A percentile compares a stretch with the other conserved stretches of the same genome.
These are phyloP conservation scores for Salarias fasciatus DNA, from an alignment of 2,797 vertebrate genomes.

Conservation along the genomic window DNA sequence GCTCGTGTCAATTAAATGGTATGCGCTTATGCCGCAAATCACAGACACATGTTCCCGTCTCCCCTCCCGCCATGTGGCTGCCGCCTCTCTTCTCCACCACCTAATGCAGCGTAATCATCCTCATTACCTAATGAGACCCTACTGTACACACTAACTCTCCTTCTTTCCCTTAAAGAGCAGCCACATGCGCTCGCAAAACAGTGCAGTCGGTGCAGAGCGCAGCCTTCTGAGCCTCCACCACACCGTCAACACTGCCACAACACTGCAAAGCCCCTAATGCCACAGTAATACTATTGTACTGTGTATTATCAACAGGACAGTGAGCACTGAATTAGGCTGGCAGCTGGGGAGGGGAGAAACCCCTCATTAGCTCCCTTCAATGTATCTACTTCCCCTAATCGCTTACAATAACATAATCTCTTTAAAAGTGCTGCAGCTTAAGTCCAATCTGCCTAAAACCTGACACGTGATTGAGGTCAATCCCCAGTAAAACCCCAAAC, in stretches of 20 bases:
- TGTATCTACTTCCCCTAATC: conserved; percentile 83
- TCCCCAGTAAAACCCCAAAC: conserved; percentile 68
- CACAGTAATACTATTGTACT: conserved; percentile 77
- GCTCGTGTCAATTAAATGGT: conserved; percentile 83
- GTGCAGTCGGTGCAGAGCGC: conserved; percentile 24
- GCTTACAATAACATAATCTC: conserved; percentile 83
- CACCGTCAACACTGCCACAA: conserved; percentile 60
- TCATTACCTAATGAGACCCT: conserved; percentile 81
- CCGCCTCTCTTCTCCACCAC: conserved; percentile 68
- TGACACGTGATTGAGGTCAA: conserved; percentile 81
- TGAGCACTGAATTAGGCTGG: conserved; percentile 74
- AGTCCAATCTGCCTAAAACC: conserved; percentile 80
- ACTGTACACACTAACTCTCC: conserved; percentile 68
- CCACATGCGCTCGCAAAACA: conserved; percentile 50
- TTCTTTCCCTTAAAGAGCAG: conserved; percentile 41
- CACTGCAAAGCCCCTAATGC: conserved; percentile 70
- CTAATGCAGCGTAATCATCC: conserved; percentile 80
- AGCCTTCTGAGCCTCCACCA: conserved; percentile 35
- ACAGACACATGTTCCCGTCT: conserved; percentile 75
- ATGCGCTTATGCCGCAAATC: conserved; percentile 83
- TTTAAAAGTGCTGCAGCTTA: conserved; percentile 81
- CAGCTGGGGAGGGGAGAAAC: conserved; percentile 71
- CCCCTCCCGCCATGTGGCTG: conserved; percentile 67
- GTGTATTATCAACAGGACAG: conserved; percentile 79
- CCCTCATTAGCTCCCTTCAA: conserved; percentile 78